Conservation (phyloP, 2,797 vertebrate species). For the Notoglanidium macrostoma region DNA sequence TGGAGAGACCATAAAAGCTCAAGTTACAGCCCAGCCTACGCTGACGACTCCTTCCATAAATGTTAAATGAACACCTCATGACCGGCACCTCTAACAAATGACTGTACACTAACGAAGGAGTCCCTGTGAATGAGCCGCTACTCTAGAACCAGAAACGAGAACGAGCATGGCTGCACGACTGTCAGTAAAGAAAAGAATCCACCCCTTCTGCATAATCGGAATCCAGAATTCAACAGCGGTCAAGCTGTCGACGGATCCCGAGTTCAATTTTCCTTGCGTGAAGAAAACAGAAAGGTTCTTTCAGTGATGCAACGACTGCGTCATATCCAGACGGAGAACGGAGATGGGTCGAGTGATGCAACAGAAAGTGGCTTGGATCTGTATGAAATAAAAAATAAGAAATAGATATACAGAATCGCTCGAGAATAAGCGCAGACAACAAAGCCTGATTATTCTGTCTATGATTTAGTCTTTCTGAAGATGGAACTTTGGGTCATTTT, state of each 20-base stretch:
- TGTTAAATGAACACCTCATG: neutral
- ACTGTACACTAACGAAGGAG: too few relatives aligned
- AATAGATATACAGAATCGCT: neutral
- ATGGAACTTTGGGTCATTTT: neutral
- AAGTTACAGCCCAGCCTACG: neutral
- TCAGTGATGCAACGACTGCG: slow-evolving; percentile 12
- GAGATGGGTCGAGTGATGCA: slow-evolving; percentile 31
- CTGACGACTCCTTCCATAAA: neutral
- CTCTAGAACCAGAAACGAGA: neutral
- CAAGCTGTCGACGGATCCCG: neutral
- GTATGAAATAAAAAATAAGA: neutral
- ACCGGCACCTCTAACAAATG: neutral
- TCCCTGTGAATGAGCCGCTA: neutral
- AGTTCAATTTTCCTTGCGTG: too few relatives aligned
- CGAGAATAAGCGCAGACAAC: neutral
- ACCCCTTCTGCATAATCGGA: neutral
- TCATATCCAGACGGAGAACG: slow-evolving; percentile 25
- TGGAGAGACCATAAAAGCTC: neutral
- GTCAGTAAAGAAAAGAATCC: neutral
- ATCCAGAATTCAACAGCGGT: neutral
- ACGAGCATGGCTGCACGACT: neutral
- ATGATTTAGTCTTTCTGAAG: neutral
- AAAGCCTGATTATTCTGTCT: neutral
- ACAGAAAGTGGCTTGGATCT: slow-evolving; percentile 20
- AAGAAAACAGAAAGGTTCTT: neutral